Percentiles rank a stretch among this genome's conserved stretches.
Conservation (phyloP, 2,113 vertebrate species). For the Microcebus ravelobensis region DNA sequence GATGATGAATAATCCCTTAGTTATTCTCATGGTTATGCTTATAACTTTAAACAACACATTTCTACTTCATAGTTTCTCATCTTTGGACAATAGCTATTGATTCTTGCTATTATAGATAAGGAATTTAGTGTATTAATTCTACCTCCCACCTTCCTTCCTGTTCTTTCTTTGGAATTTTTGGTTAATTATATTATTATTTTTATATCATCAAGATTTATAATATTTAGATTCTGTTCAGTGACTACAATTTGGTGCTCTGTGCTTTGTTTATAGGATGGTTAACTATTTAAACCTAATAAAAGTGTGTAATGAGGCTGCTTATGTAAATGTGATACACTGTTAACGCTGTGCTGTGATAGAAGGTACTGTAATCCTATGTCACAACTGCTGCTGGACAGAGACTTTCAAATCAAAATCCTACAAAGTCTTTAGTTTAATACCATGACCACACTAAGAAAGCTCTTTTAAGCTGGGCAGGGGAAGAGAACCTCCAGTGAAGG, state of each 20-base stretch:
- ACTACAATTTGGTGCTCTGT: neutral
- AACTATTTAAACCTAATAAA: slow-evolving; percentile 5
- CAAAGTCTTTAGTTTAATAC: neutral
- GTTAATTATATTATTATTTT: slow-evolving; percentile 49
- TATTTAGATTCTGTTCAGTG: slow-evolving; percentile 2
- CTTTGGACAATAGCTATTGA: neutral
- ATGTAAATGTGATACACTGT: neutral
- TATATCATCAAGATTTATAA: slow-evolving; percentile 48
- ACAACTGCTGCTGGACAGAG: neutral
- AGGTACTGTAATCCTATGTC: neutral
- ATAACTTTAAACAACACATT: neutral
- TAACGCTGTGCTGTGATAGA: neutral
- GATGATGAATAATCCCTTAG: neutral
- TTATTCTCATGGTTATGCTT: neutral
- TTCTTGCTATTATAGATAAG: neutral
- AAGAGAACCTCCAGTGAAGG: neutral
- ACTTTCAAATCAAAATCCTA: slow-evolving; percentile 8
- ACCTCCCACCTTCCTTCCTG: neutral
- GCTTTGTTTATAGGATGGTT: slow-evolving; percentile 32
- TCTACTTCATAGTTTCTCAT: neutral
- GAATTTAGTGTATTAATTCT: neutral
- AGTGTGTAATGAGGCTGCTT: neutral
- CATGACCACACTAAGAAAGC: neutral
- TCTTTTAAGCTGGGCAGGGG: neutral
- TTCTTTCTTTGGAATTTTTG: neutral